phyloP scores from a whole-genome alignment of 2,113 vertebrate species.

The Nothoprocta perdicaria region DNA sequence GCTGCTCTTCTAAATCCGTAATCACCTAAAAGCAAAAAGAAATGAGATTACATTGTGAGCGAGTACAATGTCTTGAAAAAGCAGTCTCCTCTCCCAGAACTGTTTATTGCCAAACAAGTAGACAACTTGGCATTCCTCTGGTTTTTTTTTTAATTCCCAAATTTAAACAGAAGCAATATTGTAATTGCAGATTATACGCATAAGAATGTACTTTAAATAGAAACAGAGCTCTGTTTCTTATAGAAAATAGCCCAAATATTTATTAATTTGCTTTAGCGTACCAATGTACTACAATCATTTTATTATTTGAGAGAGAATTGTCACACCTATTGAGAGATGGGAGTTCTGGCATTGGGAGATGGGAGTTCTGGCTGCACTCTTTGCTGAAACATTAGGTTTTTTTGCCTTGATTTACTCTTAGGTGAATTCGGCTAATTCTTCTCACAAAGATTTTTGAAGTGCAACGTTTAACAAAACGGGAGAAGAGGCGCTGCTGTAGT shows the following conservation, averaged over 20 bases:
- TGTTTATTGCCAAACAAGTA: not conserved
- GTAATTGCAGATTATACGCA: not conserved
- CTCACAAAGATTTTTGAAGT: not conserved
- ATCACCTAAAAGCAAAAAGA: slow-evolving; percentile 85
- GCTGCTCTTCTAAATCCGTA: slow-evolving; percentile 96
- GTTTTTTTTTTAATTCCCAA: not conserved
- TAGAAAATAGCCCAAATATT: not conserved
- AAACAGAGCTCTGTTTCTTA: not conserved
- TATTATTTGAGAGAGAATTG: not conserved
- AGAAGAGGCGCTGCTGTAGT: not conserved
- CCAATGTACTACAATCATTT: not conserved
- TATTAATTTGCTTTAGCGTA: not conserved
- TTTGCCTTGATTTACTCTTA: not conserved
- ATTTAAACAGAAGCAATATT: not conserved
- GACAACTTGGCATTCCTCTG: not conserved
- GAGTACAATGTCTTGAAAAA: not conserved
- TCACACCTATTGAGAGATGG: not conserved
- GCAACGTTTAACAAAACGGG: not conserved
- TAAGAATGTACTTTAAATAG: not conserved
- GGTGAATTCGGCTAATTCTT: not conserved
- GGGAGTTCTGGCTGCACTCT: not conserved
- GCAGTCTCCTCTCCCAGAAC: not conserved
- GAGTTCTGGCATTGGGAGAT: not conserved
- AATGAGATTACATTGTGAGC: not conserved
- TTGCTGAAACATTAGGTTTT: not conserved